Evolutionary conservation across 1,140 invertebrate genomes (phyloP), one percentile per base, ranked within the genome.

Genomic region (Lerema accius): DNA sequence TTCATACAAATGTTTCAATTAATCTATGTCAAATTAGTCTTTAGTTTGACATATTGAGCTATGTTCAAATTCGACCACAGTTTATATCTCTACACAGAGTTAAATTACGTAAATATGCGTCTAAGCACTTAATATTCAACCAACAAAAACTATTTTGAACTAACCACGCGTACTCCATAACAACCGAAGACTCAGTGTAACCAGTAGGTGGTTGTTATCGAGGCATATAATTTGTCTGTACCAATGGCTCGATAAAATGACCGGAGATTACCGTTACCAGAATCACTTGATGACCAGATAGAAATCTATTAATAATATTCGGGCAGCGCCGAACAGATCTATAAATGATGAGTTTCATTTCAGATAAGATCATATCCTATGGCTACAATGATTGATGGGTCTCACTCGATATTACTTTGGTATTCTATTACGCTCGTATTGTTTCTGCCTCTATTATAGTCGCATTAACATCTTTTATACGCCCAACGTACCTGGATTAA

Each of bases 301-400:
- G 77, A 78, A 82, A 89, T 89, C 84, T 87, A 84, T 89, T 87
- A 89, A 86, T 90, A 86, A 86, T 78, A 83, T 88, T 88, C 84
- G 79, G 77, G 61, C 82, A 84, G 65, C 74, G 78, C 78, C 73
- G 71, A 73, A 81, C 73, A 84, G 78, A 88, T 90, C 84, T 84
- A 84, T 90, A 90, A 90, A 90, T 88, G 86, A 90, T 90, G 86
- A 89, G 87, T 87, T 90, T 81, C 84, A 78, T 88, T 87, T 85
- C 78, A 87, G 86, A 88, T 90, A 86, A 85, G 80, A 90, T 90
- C 84, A 80, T 81, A 82, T 80, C 71, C 71, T 73, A 80, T 82
- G 80, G 82, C 76, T 71, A 45, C 65, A 48, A 78, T 89, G 87
- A 90, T 90, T 90, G 86, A 90, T 90, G 84, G 78, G 55, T 63